A percentile compares a stretch with the other conserved stretches of the same genome.
These are phyloP conservation scores for Atlantisia rogersi DNA, from an alignment of 2,113 vertebrate species.

Conservation along the genomic window DNA sequence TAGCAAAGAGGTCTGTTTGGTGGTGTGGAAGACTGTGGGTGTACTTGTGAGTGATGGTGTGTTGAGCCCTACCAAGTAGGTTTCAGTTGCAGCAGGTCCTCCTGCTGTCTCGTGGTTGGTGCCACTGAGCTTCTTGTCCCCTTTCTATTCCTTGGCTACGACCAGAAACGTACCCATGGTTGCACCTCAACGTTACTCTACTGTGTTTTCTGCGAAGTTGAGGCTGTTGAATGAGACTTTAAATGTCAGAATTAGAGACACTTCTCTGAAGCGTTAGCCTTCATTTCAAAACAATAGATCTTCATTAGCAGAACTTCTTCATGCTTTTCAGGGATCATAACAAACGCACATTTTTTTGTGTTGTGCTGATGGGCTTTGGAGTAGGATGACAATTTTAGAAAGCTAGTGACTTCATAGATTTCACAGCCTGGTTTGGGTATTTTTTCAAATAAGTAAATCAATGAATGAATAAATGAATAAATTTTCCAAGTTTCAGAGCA, in stretches of 20 bases:
- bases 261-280: constrained; percentile 30
- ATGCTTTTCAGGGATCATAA: neutral
- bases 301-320: neutral
- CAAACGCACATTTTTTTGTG: neutral
- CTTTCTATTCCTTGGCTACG: neutral
- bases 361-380: neutral
- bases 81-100: neutral
- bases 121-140: neutral
- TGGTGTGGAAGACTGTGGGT: rapidly evolving
- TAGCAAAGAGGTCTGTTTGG: neutral
- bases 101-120: neutral
- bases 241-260: constrained; percentile 35
- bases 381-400: neutral
- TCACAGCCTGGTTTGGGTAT: neutral
- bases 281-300: constrained; percentile 43
- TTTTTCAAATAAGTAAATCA: neutral
- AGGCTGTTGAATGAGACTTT: constrained; percentile 39
- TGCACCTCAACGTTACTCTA: neutral
- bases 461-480: no score
- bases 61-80: neutral
- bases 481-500: neutral
- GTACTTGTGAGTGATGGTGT: no score
- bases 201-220: neutral
- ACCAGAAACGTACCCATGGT: neutral
- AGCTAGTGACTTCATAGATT: neutral